phyloP scores from a whole-genome alignment of 2,113 vertebrate genomes.

The Tachysurus fulvidraco region DNA sequence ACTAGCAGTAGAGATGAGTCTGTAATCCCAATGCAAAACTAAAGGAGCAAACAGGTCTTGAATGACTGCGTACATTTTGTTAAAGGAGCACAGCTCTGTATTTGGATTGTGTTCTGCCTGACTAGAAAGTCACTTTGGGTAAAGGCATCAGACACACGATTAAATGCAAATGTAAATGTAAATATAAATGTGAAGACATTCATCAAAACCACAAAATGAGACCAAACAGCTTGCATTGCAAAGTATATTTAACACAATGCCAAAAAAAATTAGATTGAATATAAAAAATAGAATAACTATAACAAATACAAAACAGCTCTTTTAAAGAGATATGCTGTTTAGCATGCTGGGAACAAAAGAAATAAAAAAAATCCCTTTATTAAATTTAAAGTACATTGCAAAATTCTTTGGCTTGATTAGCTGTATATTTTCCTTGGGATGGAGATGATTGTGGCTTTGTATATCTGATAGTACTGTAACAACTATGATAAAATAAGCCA shows the following conservation, averaged over 20 bases:
- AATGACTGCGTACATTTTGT: neutral
- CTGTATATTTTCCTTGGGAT: constrained; percentile 57
- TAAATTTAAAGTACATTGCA: constrained; percentile 55
- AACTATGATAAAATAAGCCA: constrained; percentile 7
- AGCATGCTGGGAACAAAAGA: constrained; percentile 54
- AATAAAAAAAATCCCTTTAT: constrained; percentile 67
- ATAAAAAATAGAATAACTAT: constrained; percentile 83
- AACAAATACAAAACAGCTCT: constrained; percentile 68
- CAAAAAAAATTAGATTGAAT: constrained; percentile 63
- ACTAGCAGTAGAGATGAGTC: neutral
- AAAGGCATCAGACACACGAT: neutral
- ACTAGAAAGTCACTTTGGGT: neutral
- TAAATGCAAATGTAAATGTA: neutral
- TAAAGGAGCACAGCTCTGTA: neutral
- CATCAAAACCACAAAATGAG: constrained; percentile 18
- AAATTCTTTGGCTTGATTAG: constrained; percentile 74
- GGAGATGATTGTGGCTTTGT: constrained; percentile 45
- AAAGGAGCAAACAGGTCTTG: neutral
- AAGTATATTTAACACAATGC: constrained; percentile 77
- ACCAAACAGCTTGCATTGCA: constrained; percentile 53
- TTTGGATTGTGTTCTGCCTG: neutral
- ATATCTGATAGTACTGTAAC: constrained; percentile 23
- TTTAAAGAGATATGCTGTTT: constrained; percentile 52
- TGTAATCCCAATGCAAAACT: neutral
- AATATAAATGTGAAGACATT: neutral